Evolutionary conservation across 2,888 invertebrate genomes (phyloP), one percentile per base, ranked within the genome.

Genomic region (Drosophila testacea): DNA sequence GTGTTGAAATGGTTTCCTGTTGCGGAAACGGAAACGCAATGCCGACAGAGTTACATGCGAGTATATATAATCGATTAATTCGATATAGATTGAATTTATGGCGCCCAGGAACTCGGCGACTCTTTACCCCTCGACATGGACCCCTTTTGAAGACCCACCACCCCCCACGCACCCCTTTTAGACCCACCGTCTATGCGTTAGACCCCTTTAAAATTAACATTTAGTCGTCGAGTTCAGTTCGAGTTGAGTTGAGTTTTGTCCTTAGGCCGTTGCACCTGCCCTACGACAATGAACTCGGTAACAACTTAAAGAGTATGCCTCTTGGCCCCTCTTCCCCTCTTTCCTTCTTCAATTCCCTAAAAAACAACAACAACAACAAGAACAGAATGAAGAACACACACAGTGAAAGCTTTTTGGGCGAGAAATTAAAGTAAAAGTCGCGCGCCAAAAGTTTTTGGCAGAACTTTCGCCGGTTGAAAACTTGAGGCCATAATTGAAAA

Each of bases 61-160:
- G 81, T 60, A 61, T 52, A 57, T 69, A 88, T 92, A 92, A 92
- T 92, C 92, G 92, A 92, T 92, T 92, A 92, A 92, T 92, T 92
- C 90, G 91, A 91, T 92, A 91, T 92, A 91, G 92, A 92, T 92
- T 92, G 91, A 89, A 92, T 91, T 92, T 90, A 91, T 91, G 85
- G 89, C 81, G 50, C 50, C 36, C 50, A 50, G 22, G 34, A 50
- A 50, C 50, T 34, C 50, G n/a, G n/a, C n/a, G 16, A 50, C 50
- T 22, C 34, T 7, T 50, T 22, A 4, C 11, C 34, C 50, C 32
- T 9, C 4, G 9, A 13, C 16, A 16, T 16, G 16, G 16, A 16
- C 16, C 4, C 46, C 46, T n/a, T 13, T 28, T 7, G 1, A 0
- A 2, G 0, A 4, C 11, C 11, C 27, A 22, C 4, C n/a, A 2